These are phyloP conservation scores for Thaumetopoea pityocampa DNA, from an alignment of 1,140 invertebrate genomes.

Conservation along the genomic window DNA sequence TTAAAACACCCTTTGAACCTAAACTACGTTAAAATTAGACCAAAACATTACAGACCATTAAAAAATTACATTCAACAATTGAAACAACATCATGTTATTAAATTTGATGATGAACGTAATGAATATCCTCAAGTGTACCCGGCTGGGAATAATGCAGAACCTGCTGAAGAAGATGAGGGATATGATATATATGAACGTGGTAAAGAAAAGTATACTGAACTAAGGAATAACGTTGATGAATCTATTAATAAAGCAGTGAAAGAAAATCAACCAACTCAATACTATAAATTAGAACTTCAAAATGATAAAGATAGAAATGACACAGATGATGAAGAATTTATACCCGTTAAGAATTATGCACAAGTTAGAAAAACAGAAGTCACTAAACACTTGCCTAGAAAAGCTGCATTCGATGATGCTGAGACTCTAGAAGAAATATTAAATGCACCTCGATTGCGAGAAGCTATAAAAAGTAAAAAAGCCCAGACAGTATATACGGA, in stretches of 20 bases:
- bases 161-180: conserved; percentile 49
- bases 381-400: conserved; percentile 77
- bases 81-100: conserved; percentile 60
- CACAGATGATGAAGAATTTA: conserved; percentile 75
- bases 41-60: conserved; percentile 57
- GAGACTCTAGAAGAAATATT: conserved; percentile 77
- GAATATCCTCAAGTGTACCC: conserved; percentile 61
- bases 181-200: conserved; percentile 70
- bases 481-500: conserved; percentile 85
- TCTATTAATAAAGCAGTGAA: conserved; percentile 51
- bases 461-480: conserved; percentile 83
- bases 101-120: conserved; percentile 61
- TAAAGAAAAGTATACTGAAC: conserved; percentile 46
- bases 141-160: conserved; percentile 36
- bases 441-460: conserved; percentile 79
- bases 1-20: conserved; percentile 64
- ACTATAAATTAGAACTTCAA: conserved; percentile 49
- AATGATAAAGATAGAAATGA: conserved; percentile 26
- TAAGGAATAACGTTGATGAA: conserved; percentile 58
- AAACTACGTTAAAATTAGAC: conserved; percentile 61
- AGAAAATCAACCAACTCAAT: conserved; percentile 40
- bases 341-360: conserved; percentile 81
- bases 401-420: conserved; percentile 76
- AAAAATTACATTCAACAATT: conserved; percentile 56
- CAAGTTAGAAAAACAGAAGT: conserved; percentile 81